Conservation (phyloP, 2,888 invertebrate genomes). For the Dryococelus australis region DNA sequence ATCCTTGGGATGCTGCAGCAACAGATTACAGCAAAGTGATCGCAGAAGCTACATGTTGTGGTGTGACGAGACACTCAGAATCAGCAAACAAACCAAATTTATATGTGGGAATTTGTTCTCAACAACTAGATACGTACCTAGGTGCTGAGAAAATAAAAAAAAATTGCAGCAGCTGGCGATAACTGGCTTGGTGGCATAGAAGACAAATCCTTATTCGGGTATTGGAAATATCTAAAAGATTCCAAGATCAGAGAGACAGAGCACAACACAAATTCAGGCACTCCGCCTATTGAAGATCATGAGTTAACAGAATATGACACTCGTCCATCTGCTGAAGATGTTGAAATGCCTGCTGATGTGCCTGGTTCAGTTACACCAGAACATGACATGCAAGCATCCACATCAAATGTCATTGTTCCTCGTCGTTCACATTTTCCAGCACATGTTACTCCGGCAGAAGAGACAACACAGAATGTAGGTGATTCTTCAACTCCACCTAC, state of each 20-base stretch:
- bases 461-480: no score
- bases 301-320: not conserved
- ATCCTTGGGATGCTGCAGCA: conserved; percentile 27
- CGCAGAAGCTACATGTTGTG: not conserved
- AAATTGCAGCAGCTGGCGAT: not conserved
- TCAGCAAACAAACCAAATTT: not conserved
- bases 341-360: not conserved
- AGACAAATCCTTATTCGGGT: not conserved
- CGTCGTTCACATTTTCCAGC: no score
- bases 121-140: not conserved
- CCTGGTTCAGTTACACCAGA: no score
- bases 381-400: no score
- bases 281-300: not conserved
- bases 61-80: no score
- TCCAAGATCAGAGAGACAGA: not conserved
- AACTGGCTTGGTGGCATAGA: not conserved
- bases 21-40: not conserved
- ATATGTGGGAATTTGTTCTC: not conserved
- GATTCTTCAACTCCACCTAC: no score
- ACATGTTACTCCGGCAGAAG: no score
- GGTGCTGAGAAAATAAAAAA: not conserved
- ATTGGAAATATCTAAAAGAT: not conserved
- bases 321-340: not conserved
- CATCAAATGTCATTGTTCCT: no score
- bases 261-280: not conserved